Conservation (phyloP, 2,888 invertebrate genomes). For the Eupithecia inturbata region DNA sequence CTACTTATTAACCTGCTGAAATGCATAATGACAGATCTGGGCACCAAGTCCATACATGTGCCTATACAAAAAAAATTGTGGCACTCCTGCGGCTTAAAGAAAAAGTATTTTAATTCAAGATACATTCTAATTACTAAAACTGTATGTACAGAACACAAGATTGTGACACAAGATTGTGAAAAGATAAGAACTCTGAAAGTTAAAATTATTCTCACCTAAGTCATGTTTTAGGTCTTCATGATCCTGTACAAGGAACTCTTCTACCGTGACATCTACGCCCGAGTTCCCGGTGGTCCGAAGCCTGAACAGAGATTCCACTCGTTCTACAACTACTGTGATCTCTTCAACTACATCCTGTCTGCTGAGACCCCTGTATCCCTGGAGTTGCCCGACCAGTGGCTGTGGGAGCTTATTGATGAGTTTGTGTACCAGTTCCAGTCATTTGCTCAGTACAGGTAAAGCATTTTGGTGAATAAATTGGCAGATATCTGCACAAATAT, state of each 20-base stretch:
- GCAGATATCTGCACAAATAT: neutral
- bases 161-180: neutral
- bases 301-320: slow-evolving; percentile 97
- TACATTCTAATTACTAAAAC: too few species aligned
- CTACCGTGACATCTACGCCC: slow-evolving; percentile 98
- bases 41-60: too few species aligned
- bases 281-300: slow-evolving; percentile 94
- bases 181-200: neutral
- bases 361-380: slow-evolving; percentile 94
- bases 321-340: slow-evolving; percentile 98
- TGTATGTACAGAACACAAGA: too few species aligned
- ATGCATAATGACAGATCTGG: too few species aligned
- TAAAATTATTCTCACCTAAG: neutral
- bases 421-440: slow-evolving; percentile 99
- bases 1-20: too few species aligned
- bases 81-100: too few species aligned
- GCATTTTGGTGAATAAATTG: neutral
- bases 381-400: slow-evolving; percentile 98
- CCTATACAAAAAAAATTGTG: too few species aligned
- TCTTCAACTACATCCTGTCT: slow-evolving; percentile 98
- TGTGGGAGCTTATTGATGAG: slow-evolving; percentile 99
- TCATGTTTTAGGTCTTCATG: slow-evolving; percentile 89
- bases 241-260: slow-evolving; percentile 99
- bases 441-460: slow-evolving; percentile 90
- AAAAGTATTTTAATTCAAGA: too few species aligned